Evolutionary conservation across 1,140 invertebrate genomes (phyloP), one percentile per base, ranked within the genome.

Genomic region (Lerema accius): DNA sequence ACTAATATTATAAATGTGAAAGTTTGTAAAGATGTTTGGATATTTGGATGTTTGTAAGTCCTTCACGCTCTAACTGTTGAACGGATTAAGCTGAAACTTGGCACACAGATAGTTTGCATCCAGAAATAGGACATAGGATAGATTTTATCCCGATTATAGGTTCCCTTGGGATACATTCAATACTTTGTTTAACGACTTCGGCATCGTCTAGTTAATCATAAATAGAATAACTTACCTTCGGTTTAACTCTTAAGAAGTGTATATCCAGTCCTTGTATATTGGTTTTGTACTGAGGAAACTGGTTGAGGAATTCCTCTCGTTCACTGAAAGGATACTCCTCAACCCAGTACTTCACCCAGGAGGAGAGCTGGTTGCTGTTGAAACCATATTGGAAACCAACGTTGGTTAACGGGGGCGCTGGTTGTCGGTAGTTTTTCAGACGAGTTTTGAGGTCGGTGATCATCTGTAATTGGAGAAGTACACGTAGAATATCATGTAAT

Each of bases 371-470:
- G 5, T 93, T 91, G 0, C 92, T 86, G 85, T 96, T 96, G 72
- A 96, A 94, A 0, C 96, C 96, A 80, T 97, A 97, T 28, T 94
- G 84, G 73, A 96, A 97, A n/a, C 91, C 92, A 0, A 93, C 80
- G 14, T 92, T 93, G 81, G 95, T 93, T 11, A 97, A 71, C 0
- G 95, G 93, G 0, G 91, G 88, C 0, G 91, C 91, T 69, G 82
- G 65, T n/a, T 72, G 84, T 3, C 92, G 80, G 15, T 93, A 87
- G 26, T 92, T 86, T 49, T 92, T 84, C 2, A 96, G 79, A 37
- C 95, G 87, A 0, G 84, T 63, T 71, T 93, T 92, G 0, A 96
- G 85, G 73, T 96, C 94, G 40, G 86, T 78, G 13, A 95, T 83
- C 62, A 93, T 83, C 94, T 95, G 71, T 9, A 79, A 84, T 19